phyloP scores from a whole-genome alignment of 2,797 vertebrate genomes.

The Gorsachius magnificus region DNA sequence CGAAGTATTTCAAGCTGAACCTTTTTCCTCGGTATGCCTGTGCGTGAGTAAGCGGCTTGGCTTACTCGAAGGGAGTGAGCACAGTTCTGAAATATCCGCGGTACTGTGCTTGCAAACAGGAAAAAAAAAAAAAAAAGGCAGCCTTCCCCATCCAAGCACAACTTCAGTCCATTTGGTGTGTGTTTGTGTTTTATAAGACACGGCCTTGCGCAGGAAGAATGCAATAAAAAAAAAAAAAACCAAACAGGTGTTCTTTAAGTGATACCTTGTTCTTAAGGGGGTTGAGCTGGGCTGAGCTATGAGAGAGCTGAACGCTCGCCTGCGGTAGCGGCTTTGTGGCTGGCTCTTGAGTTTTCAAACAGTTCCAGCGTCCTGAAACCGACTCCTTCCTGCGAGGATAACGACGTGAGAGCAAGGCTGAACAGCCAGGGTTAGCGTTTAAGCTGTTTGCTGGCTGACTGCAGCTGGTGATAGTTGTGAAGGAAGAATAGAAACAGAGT shows the following conservation, averaged over 20 bases:
- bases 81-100: not conserved
- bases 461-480: not conserved
- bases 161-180: not conserved
- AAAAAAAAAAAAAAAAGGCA: not conserved
- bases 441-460: not conserved
- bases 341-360: not conserved
- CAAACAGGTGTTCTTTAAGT: not conserved
- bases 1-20: rapidly evolving
- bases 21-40: rapidly evolving
- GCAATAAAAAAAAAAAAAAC: not conserved
- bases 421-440: not conserved
- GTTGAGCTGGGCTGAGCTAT: not conserved
- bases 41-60: rapidly evolving
- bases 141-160: rapidly evolving
- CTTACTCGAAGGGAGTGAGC: not conserved
- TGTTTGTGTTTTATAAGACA: not conserved
- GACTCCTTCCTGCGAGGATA: not conserved
- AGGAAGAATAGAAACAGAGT: not conserved
- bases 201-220: rapidly evolving
- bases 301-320: not conserved
- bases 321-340: not conserved
- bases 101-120: not conserved
- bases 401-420: not conserved
- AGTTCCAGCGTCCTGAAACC: not conserved
- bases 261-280: rapidly evolving